Evolutionary conservation across 2,888 invertebrate species (phyloP), one percentile per base, ranked within the genome.

Genomic region (Uloborus plumipes): DNA sequence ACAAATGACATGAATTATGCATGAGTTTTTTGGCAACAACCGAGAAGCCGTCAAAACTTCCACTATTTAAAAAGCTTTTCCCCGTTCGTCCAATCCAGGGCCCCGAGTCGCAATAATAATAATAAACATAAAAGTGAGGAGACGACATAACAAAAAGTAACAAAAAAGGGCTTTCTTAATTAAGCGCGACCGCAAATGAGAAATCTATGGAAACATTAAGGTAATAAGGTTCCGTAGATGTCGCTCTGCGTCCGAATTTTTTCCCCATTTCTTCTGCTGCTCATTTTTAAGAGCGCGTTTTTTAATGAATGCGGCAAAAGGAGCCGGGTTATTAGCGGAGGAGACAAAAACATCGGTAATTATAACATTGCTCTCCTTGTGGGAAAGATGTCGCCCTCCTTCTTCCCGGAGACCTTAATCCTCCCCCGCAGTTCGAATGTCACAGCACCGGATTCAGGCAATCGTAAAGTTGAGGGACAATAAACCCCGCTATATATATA

Each of bases 1-100:
- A 74, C 74, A 81, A 81, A 81, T 81, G 80, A 81, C 80, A 81
- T 81, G 80, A 81, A 81, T 81, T 81, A 81, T 81, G 80, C 70
- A 81, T 81, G 80, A 70, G 70, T 78, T 78, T 77, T 77, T 78
- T 78, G 70, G 77, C 77, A 78, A 78, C 77, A 78, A 70, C 77
- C 55, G 70, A 50, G 39, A 39, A 64, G 70, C 77, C 77, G 77
- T 78, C 77, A 78, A 78, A 78, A 78, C 77, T 78, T 78, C 71
- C 77, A 78, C 77, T 78, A 78, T 78, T 78, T 78, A 78, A 78
- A 78, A 78, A 78, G 70, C 77, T 78, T 78, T 39, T 58, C 65
- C 58, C 64, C 39, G 39, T 39, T 64, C 22, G 20, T 16, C 53
- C 47, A 67, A 51, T 49, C 55, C 26, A 69, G 31, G 26, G 64